Conservation (phyloP, 2,113 vertebrate genomes). For the Holacanthus passer region DNA sequence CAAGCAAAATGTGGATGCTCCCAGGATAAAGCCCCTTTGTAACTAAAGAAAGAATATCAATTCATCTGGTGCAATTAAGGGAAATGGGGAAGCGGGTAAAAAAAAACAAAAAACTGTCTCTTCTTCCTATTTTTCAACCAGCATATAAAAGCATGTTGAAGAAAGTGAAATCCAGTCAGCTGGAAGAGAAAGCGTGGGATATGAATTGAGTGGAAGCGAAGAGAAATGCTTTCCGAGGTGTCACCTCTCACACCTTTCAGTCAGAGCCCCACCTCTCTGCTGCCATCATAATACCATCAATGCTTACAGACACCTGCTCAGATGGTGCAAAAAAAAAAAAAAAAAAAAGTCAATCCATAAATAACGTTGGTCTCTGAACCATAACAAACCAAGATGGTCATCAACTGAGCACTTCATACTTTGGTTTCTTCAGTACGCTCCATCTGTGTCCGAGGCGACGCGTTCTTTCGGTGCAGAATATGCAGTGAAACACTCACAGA, state of each 20-base stretch:
- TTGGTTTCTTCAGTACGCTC: conserved; percentile 34
- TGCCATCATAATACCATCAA: background rate
- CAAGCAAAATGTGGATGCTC: conserved; percentile 17
- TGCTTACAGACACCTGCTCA: conserved; percentile 18
- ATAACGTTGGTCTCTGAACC: conserved; percentile 58
- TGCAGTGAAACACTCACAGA: conserved; percentile 37
- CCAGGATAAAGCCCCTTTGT: conserved; percentile 31
- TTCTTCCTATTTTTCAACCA: background rate
- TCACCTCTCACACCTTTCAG: conserved; percentile 48
- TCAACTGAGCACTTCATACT: conserved; percentile 60
- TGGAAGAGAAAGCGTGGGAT: conserved; percentile 16
- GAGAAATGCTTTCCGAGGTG: conserved; percentile 41
- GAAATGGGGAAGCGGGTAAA: background rate
- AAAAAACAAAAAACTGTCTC: background rate
- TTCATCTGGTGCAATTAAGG: conserved; percentile 15
- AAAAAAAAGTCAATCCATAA: conserved; percentile 42
- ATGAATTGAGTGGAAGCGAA: background rate
- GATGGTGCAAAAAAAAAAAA: conserved; percentile 18
- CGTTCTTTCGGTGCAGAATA: conserved; percentile 33
- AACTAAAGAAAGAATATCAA: conserved; percentile 35
- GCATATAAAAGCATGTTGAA: conserved; percentile 32
- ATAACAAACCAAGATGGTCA: conserved; percentile 55
- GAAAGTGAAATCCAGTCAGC: conserved; percentile 39
- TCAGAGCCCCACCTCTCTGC: background rate
- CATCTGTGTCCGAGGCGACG: conserved; percentile 51